phyloP scores from a whole-genome alignment of 2,113 vertebrate genomes.

The Anolis carolinensis region DNA sequence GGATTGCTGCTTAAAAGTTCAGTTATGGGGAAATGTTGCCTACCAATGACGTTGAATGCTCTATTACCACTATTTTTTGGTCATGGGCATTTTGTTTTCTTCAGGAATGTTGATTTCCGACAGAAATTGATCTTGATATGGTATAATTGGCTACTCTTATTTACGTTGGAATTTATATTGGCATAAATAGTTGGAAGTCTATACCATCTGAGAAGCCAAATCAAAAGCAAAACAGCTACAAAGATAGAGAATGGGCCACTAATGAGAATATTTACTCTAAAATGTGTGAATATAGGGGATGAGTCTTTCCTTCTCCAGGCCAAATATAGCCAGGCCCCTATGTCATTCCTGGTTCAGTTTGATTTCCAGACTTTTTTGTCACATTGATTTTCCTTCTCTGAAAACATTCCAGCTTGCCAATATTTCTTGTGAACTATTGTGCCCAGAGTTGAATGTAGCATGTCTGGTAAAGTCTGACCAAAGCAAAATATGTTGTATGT shows the following conservation, averaged over 20 bases:
- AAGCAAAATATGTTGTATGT: too few relatives aligned
- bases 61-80: not conserved
- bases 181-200: not conserved
- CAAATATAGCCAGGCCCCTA: too few relatives aligned
- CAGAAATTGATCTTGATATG: not conserved
- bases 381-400: too few relatives aligned
- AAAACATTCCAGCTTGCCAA: too few relatives aligned
- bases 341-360: too few relatives aligned
- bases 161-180: not conserved
- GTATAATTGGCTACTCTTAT: not conserved
- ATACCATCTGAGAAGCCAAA: not conserved
- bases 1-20: not conserved
- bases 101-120: not conserved
- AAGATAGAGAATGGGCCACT: not conserved
- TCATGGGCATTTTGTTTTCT: accelerated
- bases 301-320: too few relatives aligned
- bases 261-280: too few relatives aligned
- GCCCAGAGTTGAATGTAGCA: too few relatives aligned
- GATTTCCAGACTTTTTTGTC: too few relatives aligned
- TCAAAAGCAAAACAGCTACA: not conserved
- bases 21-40: not conserved
- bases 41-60: not conserved
- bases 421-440: too few relatives aligned
- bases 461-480: too few relatives aligned
- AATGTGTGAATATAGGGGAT: too few relatives aligned